Conservation (phyloP, 2,888 invertebrate species). For the Melinaea menophilus region DNA sequence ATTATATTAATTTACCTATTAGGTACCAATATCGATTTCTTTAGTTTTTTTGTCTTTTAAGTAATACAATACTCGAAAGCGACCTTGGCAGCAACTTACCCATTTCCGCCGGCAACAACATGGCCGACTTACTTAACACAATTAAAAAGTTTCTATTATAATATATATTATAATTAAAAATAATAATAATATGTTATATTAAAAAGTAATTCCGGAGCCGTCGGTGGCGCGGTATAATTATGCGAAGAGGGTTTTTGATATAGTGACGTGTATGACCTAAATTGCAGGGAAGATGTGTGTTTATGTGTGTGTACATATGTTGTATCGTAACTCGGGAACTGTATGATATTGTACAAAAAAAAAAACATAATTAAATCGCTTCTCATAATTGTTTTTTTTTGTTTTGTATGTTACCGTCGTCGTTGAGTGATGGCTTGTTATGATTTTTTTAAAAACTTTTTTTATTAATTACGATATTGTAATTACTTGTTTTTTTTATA, state of each 20-base stretch:
- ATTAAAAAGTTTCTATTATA: too few relatives aligned
- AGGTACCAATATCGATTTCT: neutral
- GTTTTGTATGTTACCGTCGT: too few relatives aligned
- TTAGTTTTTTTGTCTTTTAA: neutral
- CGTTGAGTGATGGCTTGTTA: too few relatives aligned
- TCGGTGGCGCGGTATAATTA: slow-evolving; percentile 30
- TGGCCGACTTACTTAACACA: too few relatives aligned
- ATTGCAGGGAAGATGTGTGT: slow-evolving; percentile 26
- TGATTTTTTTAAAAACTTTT: too few relatives aligned
- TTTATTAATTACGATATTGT: too few relatives aligned
- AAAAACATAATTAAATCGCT: too few relatives aligned
- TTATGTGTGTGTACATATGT: slow-evolving; percentile 3
- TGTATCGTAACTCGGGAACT: slow-evolving; percentile 9
- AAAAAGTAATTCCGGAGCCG: slow-evolving; percentile 25
- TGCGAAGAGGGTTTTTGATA: slow-evolving; percentile 25
- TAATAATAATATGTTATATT: slow-evolving; percentile 9
- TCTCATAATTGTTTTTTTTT: too few relatives aligned
- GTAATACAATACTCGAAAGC: slow-evolving; percentile 1
- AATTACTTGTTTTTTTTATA: too few relatives aligned
- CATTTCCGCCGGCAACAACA: neutral
- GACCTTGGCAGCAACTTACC: neutral
- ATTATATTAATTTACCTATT: neutral
- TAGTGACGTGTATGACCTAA: slow-evolving; percentile 29
- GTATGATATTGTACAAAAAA: neutral
- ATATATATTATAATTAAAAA: neutral